Evolutionary conservation across 2,797 vertebrate genomes (phyloP).

Genomic region (Myripristis jacobus): DNA sequence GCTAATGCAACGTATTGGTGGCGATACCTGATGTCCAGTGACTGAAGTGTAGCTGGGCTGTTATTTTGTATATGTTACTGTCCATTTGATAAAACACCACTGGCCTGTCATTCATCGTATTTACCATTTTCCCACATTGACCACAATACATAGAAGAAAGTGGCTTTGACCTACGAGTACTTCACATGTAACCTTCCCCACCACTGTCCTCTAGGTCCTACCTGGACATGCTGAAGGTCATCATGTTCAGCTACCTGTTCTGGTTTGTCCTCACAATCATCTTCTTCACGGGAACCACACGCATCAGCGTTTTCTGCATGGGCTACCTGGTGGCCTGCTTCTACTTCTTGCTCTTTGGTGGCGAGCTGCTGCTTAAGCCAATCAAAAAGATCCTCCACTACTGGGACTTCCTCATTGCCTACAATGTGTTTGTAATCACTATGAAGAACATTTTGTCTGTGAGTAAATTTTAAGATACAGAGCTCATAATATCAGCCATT

Average conservation of each 20-base stretch:
- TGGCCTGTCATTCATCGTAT: too few species aligned
- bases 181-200: too few species aligned
- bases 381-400: slow-evolving; percentile 96
- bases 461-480: slow-evolving; percentile 64
- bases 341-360: slow-evolving; percentile 98
- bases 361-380: slow-evolving; percentile 93
- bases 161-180: background rate
- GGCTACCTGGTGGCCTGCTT: slow-evolving; percentile 99
- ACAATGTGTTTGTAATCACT: slow-evolving; percentile 98
- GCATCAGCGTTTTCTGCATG: slow-evolving; percentile 99
- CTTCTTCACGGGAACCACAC: slow-evolving; percentile 98
- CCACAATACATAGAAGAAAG: too few species aligned
- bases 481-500: background rate
- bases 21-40: too few species aligned
- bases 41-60: too few species aligned
- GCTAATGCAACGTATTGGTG: too few species aligned
- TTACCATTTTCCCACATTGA: too few species aligned
- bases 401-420: slow-evolving; percentile 99
- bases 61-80: too few species aligned
- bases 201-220: slow-evolving; percentile 87
- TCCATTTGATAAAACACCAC: too few species aligned
- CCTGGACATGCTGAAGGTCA: slow-evolving; percentile 98
- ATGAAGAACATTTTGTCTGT: slow-evolving; percentile 99
- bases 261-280: slow-evolving; percentile 99
- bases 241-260: slow-evolving; percentile 98